phyloP scores from a whole-genome alignment of 1,140 invertebrate genomes.

The Oreohelix idahoensis region DNA sequence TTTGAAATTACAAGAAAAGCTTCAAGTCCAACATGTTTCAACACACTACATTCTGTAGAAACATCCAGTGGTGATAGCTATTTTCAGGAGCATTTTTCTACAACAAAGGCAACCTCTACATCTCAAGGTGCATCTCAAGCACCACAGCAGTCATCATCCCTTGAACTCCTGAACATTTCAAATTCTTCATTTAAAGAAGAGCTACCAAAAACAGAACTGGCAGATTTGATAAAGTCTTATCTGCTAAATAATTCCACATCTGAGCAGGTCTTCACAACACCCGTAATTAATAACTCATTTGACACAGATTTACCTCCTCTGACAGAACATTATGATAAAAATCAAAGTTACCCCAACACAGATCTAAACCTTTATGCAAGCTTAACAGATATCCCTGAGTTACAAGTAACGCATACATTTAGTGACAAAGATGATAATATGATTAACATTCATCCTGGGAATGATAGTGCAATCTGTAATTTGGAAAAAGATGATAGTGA shows the following conservation, averaged over 20 bases:
- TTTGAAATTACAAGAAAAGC: neutral
- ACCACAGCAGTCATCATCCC: neutral
- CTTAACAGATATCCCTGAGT: neutral
- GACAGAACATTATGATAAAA: neutral
- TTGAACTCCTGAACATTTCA: neutral
- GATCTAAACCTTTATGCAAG: neutral
- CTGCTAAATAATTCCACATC: neutral
- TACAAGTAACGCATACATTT: neutral
- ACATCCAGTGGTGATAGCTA: neutral
- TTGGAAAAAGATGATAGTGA: neutral
- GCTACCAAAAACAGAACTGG: neutral
- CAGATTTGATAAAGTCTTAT: conserved; percentile 9
- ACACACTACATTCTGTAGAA: neutral
- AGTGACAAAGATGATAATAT: neutral
- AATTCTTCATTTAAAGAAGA: neutral
- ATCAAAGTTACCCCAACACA: neutral
- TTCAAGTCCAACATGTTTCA: neutral
- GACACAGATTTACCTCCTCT: neutral
- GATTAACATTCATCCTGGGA: neutral
- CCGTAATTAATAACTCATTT: neutral
- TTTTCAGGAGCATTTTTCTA: neutral
- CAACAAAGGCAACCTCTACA: neutral
- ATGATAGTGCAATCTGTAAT: neutral
- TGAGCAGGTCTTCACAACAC: neutral
- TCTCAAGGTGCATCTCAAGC: neutral